Evolutionary conservation across 1,140 invertebrate genomes (phyloP), one percentile per base, ranked within the genome.

Genomic region (Pogonus chalceus): DNA sequence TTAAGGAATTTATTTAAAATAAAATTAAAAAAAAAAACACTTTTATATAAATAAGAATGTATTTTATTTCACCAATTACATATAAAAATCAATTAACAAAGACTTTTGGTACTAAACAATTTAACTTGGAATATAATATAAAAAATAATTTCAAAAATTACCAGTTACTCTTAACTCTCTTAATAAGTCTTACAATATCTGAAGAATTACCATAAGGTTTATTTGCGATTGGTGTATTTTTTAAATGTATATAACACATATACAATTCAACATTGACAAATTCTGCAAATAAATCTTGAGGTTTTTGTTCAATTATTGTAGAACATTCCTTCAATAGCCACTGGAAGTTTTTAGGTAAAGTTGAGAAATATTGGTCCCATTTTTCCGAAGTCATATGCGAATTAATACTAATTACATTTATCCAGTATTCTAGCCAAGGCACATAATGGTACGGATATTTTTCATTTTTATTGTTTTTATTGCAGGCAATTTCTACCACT

Each of bases 321-420:
- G 47, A 20, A 49, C 47, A 49, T 24, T 49, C 47, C 12, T 14
- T 20, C 10, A 49, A 20, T 10, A 49, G 23, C 47, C 47, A 49
- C 20, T 49, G 47, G 18, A 49, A 49, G 18, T 23, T 24, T 23
- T 22, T 14, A 12, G 47, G 47, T 20, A 49, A 49, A 22, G 47
- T 49, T 24, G 21, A 9, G 2, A 23, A 20, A 24, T 23, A 23
- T 14, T 14, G 9, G 14, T 14, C 12, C 20, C 23, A 23, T 2
- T 23, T 7, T 23, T n/a, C 18, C 10, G 9, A 23, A 24, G 9
- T 23, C 23, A 23, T 23, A 24, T 24, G 20, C 12, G 14, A 3
- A n/a, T n/a, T n/a, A 49, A 22, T 3, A 2, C 14, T 2, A 4
- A 10, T 22, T 1, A 23, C 23, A 23, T 49, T 23, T 12, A 49